Conservation (phyloP, 2,888 invertebrate genomes). For the Leptogaster cylindrica region DNA sequence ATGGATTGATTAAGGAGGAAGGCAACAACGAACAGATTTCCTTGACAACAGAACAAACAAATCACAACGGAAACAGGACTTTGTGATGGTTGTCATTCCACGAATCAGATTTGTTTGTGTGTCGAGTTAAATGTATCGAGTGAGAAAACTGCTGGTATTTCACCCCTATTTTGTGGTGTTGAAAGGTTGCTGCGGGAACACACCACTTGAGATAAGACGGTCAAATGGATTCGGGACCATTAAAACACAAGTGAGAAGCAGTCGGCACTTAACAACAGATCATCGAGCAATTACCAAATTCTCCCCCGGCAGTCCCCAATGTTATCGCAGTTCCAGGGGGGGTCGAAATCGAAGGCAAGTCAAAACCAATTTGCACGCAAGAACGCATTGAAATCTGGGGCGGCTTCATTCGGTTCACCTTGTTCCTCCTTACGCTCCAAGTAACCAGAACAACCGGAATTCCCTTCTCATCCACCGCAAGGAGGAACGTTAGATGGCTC, state of each 20-base stretch:
- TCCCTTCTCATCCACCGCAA: neutral
- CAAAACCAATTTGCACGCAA: slow-evolving; percentile 43
- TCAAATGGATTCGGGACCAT: neutral
- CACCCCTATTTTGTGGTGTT: neutral
- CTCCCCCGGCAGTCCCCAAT: slow-evolving; percentile 13
- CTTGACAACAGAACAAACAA: slow-evolving; percentile 1
- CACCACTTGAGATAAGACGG: slow-evolving; percentile 31
- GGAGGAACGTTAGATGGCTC: too few relatives aligned
- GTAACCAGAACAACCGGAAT: neutral
- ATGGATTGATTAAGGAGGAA: neutral
- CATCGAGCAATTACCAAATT: slow-evolving; percentile 38
- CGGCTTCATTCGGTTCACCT: neutral
- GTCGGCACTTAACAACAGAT: slow-evolving; percentile 30
- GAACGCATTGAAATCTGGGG: slow-evolving; percentile 15
- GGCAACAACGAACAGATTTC: neutral
- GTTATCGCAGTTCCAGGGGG: neutral
- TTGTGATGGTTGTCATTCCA: too few relatives aligned
- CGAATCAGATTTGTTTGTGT: too few relatives aligned
- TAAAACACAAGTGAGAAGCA: slow-evolving; percentile 5
- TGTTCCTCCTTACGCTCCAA: neutral
- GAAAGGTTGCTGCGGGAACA: neutral
- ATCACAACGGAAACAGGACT: slow-evolving; percentile 11
- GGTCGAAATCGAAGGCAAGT: neutral
- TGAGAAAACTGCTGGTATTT: neutral
- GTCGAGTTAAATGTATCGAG: neutral